These are phyloP conservation scores for Vesta saturnalis DNA, from an alignment of 2,888 invertebrate species.

Conservation along the genomic window DNA sequence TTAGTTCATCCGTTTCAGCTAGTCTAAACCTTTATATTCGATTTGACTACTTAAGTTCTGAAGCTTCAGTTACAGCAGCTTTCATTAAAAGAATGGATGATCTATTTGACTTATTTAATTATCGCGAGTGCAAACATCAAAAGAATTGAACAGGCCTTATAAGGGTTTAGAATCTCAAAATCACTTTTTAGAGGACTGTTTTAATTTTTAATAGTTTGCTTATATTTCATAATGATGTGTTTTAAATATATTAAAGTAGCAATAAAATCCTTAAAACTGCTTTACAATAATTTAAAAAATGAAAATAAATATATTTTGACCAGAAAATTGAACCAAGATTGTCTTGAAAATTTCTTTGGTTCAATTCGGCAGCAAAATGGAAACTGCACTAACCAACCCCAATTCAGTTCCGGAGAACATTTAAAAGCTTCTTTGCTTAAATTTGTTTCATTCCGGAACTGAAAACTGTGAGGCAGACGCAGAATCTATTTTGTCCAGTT, in stretches of 20 bases:
- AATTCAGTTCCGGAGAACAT: constrained; percentile 32
- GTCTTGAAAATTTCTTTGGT: constrained; percentile 44
- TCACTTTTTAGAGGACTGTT: too few relatives aligned
- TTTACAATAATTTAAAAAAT: neutral
- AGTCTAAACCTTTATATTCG: neutral
- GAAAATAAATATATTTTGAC: constrained; percentile 10
- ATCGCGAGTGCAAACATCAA: neutral
- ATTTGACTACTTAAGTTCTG: neutral
- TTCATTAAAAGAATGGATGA: too few relatives aligned
- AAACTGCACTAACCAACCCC: constrained; percentile 35
- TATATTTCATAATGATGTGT: neutral
- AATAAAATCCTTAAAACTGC: constrained; percentile 12
- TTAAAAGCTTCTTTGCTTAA: constrained; percentile 34
- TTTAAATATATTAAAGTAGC: constrained; percentile 15
- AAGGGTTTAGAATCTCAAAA: too few relatives aligned
- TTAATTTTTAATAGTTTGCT: neutral
- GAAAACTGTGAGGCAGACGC: constrained; percentile 21
- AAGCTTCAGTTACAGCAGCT: neutral
- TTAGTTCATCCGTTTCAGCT: neutral
- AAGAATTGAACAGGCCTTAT: too few relatives aligned
- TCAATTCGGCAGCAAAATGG: constrained; percentile 38
- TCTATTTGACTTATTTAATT: constrained; percentile 20
- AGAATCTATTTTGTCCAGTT: neutral
- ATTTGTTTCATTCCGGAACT: constrained; percentile 23
- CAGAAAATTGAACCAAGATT: constrained; percentile 41